Conservation (phyloP, 2,888 invertebrate species). For the Odontocerum albicorne region DNA sequence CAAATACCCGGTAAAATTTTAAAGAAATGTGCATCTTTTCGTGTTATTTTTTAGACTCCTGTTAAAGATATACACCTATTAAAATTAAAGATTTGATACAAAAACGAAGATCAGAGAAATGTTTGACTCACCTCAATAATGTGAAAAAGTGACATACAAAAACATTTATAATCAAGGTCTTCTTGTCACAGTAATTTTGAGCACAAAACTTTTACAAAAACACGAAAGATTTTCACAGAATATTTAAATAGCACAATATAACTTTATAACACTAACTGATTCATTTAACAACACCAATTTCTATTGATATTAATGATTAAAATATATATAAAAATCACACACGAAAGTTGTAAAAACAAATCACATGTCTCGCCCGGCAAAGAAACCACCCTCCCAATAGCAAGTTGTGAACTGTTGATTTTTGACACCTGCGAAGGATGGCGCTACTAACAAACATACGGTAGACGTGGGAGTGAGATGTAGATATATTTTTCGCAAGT, state of each 20-base stretch:
- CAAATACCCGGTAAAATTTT: too few species aligned
- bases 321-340: slow-evolving; percentile 2
- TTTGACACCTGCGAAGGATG: slow-evolving; percentile 29
- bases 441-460: slow-evolving; percentile 23
- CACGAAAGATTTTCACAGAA: slow-evolving; percentile 6
- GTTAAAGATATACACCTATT: neutral
- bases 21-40: too few species aligned
- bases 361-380: neutral
- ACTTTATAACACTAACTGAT: slow-evolving; percentile 4
- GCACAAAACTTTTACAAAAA: slow-evolving; percentile 15
- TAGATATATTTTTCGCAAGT: slow-evolving; percentile 3
- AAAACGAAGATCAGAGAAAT: neutral
- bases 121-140: slow-evolving; percentile 15
- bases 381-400: slow-evolving; percentile 2
- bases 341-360: slow-evolving; percentile 23
- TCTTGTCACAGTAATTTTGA: slow-evolving; percentile 15
- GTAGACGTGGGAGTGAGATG: slow-evolving; percentile 11
- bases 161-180: slow-evolving; percentile 8
- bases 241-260: neutral
- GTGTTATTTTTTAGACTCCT: neutral
- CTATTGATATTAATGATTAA: neutral
- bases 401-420: slow-evolving; percentile 1
- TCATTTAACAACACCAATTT: neutral
- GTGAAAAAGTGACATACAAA: slow-evolving; percentile 14
- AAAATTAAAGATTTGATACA: neutral